Evolutionary conservation across 2,888 invertebrate species (phyloP).

Genomic region (Pachymerium ferrugineum): DNA sequence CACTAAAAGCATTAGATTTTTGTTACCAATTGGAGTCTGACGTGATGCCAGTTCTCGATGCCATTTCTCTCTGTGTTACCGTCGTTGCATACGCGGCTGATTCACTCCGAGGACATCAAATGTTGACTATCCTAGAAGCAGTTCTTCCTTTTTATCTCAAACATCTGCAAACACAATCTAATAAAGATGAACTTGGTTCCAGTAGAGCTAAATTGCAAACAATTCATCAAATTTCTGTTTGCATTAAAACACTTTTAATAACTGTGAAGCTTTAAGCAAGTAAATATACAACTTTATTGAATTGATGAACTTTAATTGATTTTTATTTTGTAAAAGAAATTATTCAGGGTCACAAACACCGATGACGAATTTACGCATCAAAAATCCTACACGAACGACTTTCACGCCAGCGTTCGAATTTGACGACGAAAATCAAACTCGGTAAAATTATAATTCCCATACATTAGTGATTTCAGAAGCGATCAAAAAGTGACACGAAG

Average conservation of each 20-base stretch:
- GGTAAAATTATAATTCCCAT: constrained; percentile 59
- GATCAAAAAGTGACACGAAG: no score
- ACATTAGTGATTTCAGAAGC: no score
- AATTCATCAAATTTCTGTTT: constrained; percentile 85
- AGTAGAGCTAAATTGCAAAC: constrained; percentile 84
- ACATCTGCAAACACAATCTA: constrained; percentile 82
- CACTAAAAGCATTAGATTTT: constrained; percentile 88
- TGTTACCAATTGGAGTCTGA: constrained; percentile 98
- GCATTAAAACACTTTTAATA: constrained; percentile 90
- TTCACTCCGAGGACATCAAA: constrained; percentile 60
- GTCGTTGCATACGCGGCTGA: constrained; percentile 98
- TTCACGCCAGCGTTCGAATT: constrained; percentile 78
- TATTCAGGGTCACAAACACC: constrained; percentile 91
- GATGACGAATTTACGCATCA: constrained; percentile 56
- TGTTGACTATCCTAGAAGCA: constrained; percentile 87
- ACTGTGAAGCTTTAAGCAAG: constrained; percentile 94
- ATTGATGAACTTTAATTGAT: no score
- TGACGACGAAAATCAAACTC: constrained; percentile 80
- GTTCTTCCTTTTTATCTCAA: constrained; percentile 92
- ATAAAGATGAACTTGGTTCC: constrained; percentile 68
- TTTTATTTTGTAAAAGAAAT: no score
- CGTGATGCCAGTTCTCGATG: constrained; percentile 92
- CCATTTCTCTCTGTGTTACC: constrained; percentile 97
- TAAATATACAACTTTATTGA: constrained; percentile 51
- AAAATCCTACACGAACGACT: constrained; percentile 57